A percentile compares a stretch with the other conserved stretches of the same genome.
These are phyloP conservation scores for Lycaon pictus DNA, from an alignment of 2,113 vertebrate species.

Conservation along the genomic window DNA sequence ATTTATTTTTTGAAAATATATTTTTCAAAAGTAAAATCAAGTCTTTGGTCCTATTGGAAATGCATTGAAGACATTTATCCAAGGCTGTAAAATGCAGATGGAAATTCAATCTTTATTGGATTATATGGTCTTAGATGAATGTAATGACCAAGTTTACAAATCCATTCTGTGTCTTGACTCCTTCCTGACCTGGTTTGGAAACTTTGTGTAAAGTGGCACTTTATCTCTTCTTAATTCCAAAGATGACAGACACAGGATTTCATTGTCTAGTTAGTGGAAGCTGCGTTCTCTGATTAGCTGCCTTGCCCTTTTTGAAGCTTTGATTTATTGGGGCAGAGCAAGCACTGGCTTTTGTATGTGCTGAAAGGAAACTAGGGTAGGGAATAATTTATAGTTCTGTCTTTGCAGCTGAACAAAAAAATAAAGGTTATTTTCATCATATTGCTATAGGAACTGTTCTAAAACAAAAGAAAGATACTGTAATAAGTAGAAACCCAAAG, in stretches of 20 bases:
- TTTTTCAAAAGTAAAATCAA: slow-evolving; percentile 46
- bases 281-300: slow-evolving; percentile 85
- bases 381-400: slow-evolving; percentile 85
- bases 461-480: slow-evolving; percentile 71
- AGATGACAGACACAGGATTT: slow-evolving; percentile 71
- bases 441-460: slow-evolving; percentile 75
- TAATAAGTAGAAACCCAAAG: slow-evolving; percentile 73
- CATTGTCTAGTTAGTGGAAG: slow-evolving; percentile 69
- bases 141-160: background rate
- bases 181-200: slow-evolving; percentile 74
- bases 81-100: slow-evolving; percentile 10
- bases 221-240: slow-evolving; percentile 78
- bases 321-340: slow-evolving; percentile 86
- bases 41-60: slow-evolving; percentile 23
- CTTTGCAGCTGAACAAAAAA: slow-evolving; percentile 73
- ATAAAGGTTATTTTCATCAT: slow-evolving; percentile 78
- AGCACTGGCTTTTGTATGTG: slow-evolving; percentile 77
- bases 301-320: slow-evolving; percentile 84
- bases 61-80: slow-evolving; percentile 14
- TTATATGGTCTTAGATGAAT: background rate
- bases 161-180: background rate
- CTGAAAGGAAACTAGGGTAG: slow-evolving; percentile 76
- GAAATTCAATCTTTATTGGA: slow-evolving; percentile 27
- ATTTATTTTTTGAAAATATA: slow-evolving; percentile 48
- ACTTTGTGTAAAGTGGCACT: slow-evolving; percentile 74